These are phyloP conservation scores for Malacoctenus gilli DNA, from an alignment of 2,797 vertebrate species.

Conservation along the genomic window DNA sequence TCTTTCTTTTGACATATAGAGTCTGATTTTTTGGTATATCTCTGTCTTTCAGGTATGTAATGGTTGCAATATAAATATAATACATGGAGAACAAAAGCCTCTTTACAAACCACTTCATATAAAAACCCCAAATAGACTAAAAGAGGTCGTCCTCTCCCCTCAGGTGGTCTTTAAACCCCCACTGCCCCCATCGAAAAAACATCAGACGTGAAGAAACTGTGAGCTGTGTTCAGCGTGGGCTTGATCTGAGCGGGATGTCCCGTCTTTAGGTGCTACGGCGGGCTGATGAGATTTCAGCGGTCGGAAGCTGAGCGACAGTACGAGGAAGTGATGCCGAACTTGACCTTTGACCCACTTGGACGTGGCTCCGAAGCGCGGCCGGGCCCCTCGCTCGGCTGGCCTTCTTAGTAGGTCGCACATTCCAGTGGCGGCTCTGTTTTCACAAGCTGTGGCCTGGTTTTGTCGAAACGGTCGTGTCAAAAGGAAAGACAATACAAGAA, in stretches of 20 bases:
- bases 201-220: slow-evolving; percentile 36
- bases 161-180: slow-evolving; percentile 21
- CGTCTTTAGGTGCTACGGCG: slow-evolving; percentile 17
- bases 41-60: slow-evolving; percentile 57
- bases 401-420: slow-evolving; percentile 27
- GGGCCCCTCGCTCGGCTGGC: no score
- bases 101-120: slow-evolving; percentile 69
- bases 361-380: slow-evolving; percentile 16
- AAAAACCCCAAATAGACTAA: slow-evolving; percentile 63
- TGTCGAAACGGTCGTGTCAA: slow-evolving; percentile 23
- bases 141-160: slow-evolving; percentile 32
- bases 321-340: slow-evolving; percentile 37
- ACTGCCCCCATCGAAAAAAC: slow-evolving; percentile 8
- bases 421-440: slow-evolving; percentile 28
- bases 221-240: slow-evolving; percentile 44
- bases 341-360: slow-evolving; percentile 35
- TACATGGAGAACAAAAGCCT: slow-evolving; percentile 69
- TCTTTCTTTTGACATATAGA: slow-evolving; percentile 66
- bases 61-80: slow-evolving; percentile 74
- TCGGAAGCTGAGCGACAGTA: slow-evolving; percentile 27
- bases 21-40: slow-evolving; percentile 74
- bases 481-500: slow-evolving; percentile 11
- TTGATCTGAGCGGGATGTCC: slow-evolving; percentile 30
- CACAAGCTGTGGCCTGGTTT: slow-evolving; percentile 10
- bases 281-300: slow-evolving; percentile 45